A percentile compares a stretch with the other conserved stretches of the same genome.
These are phyloP conservation scores for Cecidostiba fungosa DNA, from an alignment of 2,888 invertebrate species.

Conservation along the genomic window DNA sequence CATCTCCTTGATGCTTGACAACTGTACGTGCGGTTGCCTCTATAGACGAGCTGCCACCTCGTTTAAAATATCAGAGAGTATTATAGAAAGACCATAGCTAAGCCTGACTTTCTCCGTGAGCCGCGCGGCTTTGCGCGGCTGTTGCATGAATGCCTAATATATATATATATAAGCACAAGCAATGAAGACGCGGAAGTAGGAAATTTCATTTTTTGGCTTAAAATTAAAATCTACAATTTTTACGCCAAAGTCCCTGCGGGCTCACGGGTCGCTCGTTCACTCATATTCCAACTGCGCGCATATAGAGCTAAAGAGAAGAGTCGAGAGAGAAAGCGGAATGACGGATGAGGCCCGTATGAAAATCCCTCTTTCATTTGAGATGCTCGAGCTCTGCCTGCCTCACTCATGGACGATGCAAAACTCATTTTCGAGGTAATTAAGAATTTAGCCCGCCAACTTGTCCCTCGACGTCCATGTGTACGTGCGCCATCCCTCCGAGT, in stretches of 20 bases:
- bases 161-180: neutral
- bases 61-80: no score
- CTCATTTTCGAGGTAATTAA: slow-evolving; percentile 73
- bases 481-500: neutral
- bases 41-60: no score
- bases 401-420: slow-evolving; percentile 67
- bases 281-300: neutral
- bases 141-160: neutral
- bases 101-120: no score
- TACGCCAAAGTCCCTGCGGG: slow-evolving; percentile 16
- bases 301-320: slow-evolving; percentile 6
- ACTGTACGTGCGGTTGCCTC: neutral
- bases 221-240: slow-evolving; percentile 62
- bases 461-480: slow-evolving; percentile 8
- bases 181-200: neutral
- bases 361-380: slow-evolving; percentile 69
- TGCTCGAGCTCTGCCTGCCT: slow-evolving; percentile 60
- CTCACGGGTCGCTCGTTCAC: neutral
- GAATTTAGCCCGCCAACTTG: slow-evolving; percentile 56
- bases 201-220: slow-evolving; percentile 55
- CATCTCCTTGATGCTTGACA: neutral
- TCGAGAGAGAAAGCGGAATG: slow-evolving; percentile 45
- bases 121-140: no score
- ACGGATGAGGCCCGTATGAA: slow-evolving; percentile 61
- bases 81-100: no score